Evolutionary conservation across 2,888 invertebrate species (phyloP), one percentile per base, ranked within the genome.

Genomic region (Adineta ricciae): DNA sequence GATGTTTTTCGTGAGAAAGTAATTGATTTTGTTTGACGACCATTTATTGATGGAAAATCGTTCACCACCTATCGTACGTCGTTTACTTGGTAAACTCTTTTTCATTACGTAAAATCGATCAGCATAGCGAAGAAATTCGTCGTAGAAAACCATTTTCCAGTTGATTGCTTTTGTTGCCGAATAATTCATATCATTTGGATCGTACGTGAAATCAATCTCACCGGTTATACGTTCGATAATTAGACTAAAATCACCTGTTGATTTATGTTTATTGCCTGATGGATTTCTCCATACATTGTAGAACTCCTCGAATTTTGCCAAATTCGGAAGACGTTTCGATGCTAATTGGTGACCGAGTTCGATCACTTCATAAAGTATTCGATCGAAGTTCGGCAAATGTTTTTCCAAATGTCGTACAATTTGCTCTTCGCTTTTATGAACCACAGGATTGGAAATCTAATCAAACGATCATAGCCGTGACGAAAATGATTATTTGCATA

Each of bases 21-120:
- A 78, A 41, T 78, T 38, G 38, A 41, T 41, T 78, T 78, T 78
- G 14, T 78, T 41, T 41, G 38, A 41, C n/a, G 78, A 78, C 78
- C 78, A 78, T 41, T 78, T 78, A 41, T 78, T 78, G 24, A 78
- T 41, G n/a, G 41, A 38, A 78, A 78, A 78, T 78, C 78, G 78
- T 78, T 78, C 78, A 41, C 78, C 78, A 78, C 78, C 78, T 24
- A 78, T 78, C 4, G 38, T 78, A 32, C 64, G 64, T 32, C 64
- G 64, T 64, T 64, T 64, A 38, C 38, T 78, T 8, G 19, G 1
- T 21, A 41, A n/a, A 2, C 0, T 21, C 14, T 41, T 41, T 78
- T 78, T 38, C 19, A 41, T 78, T 78, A 41, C 9, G 41, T 78
- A 78, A 78, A 78, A 78, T 24, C 41, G 38, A 41, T 78, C 78